Conservation (phyloP, 2,113 vertebrate genomes). For the Saccopteryx leptura region DNA sequence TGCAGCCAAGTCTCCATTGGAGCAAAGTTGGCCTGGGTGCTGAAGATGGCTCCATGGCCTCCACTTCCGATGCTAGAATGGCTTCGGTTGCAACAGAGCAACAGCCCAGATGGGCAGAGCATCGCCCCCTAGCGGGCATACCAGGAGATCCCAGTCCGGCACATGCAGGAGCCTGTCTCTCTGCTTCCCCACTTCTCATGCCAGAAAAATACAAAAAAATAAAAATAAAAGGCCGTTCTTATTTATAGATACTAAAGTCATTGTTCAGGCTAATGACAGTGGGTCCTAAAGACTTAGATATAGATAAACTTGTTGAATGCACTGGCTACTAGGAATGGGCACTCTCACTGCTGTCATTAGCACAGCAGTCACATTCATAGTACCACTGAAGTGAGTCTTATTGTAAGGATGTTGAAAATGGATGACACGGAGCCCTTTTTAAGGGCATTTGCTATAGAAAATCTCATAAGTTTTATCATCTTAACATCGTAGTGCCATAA, state of each 20-base stretch:
- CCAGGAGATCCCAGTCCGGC: too few relatives aligned
- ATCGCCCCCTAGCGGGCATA: too few relatives aligned
- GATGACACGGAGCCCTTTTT: conserved; percentile 47
- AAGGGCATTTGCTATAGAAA: background rate
- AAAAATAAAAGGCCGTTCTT: conserved; percentile 1
- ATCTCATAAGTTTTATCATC: conserved; percentile 26
- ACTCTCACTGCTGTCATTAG: background rate
- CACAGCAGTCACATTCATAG: conserved; percentile 25
- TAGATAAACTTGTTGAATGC: conserved; percentile 46
- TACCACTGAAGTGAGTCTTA: conserved; percentile 61
- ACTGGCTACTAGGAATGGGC: background rate
- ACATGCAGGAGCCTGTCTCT: too few relatives aligned
- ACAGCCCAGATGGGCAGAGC: too few relatives aligned
- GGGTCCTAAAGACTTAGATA: conserved; percentile 1
- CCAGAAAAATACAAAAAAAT: too few relatives aligned
- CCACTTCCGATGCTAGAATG: too few relatives aligned
- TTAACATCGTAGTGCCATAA: background rate
- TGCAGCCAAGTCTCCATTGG: too few relatives aligned
- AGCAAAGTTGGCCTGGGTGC: too few relatives aligned
- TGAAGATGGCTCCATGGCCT: too few relatives aligned
- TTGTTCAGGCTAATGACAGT: conserved; percentile 59
- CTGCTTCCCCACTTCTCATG: too few relatives aligned
- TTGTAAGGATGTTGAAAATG: conserved; percentile 61
- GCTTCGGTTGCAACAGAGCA: too few relatives aligned
- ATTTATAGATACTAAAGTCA: background rate